Evolutionary conservation across 1,140 invertebrate genomes (phyloP), one percentile per base, ranked within the genome.

Genomic region (Rhagoletis zephyria): DNA sequence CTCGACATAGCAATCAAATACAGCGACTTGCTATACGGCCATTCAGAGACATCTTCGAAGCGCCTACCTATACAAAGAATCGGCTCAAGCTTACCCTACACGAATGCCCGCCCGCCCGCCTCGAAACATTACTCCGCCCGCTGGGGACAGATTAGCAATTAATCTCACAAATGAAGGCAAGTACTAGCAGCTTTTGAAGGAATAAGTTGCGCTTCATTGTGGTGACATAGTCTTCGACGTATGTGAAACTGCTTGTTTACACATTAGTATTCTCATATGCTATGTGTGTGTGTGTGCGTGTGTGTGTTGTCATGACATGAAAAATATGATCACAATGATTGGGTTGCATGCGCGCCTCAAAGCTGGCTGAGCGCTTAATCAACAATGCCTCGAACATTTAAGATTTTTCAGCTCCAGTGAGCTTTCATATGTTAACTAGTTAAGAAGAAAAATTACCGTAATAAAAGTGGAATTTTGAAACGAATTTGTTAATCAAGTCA

Each of bases 81-180:
- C 51, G 51, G 5, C 51, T 10, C 51, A 56, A 56, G 10, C 40
- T 2, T 7, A 16, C 42, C 12, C 42, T 45, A 0, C 42, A 14
- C 40, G 16, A 74, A 74, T 45, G 45, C 30, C 30, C 30, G 30
- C 30, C 30, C 30, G 42, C 67, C 40, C 3, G 42, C 48, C 67
- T 74, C 67, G 16, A 48, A 60, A 59, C 30, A 61, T 85, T 61
- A 61, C 51, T 59, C 81, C 85, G 59, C 85, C 85, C 85, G 56
- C 85, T 85, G 60, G 85, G 85, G 85, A 85, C 85, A 85, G 85
- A 85, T 85, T 85, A 85, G 45, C 85, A 63, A 85, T 85, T 85
- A 85, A 85, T 85, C 85, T 85, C 56, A 48, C 30, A 63, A 85
- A 81, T 81, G 51, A 81, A 81, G 48, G 48, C 74, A 81, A 81